These are phyloP conservation scores for Fulmarus glacialis DNA, from an alignment of 2,113 vertebrate genomes.

Conservation along the genomic window DNA sequence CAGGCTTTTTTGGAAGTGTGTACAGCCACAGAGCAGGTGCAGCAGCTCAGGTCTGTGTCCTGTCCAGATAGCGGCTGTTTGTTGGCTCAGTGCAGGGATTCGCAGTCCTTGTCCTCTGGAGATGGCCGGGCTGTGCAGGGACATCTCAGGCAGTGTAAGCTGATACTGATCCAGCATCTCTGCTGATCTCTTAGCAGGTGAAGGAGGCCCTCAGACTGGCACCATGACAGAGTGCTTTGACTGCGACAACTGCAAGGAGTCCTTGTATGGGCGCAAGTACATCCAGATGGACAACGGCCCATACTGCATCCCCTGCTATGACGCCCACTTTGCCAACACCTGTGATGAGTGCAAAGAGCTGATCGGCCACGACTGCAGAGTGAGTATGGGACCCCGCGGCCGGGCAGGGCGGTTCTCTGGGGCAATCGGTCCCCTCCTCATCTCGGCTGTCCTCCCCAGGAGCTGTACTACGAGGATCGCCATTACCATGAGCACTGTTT, in stretches of 20 bases:
- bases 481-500: conserved; percentile 98
- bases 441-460: conserved; percentile 65
- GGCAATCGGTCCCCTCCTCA: background rate
- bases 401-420: fast-evolving
- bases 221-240: conserved; percentile 95
- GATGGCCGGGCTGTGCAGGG: background rate
- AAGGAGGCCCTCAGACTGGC: conserved; percentile 13
- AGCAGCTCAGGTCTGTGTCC: background rate
- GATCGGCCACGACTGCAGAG: conserved; percentile 94
- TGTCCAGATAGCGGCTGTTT: background rate
- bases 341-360: conserved; percentile 97
- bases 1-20: background rate
- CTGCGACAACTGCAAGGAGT: conserved; percentile 96
- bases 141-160: fast-evolving
- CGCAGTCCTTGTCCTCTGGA: background rate
- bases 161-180: background rate
- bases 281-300: conserved; percentile 93
- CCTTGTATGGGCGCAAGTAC: conserved; percentile 96
- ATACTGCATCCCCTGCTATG: conserved; percentile 97
- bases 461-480: conserved; percentile 95
- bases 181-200: background rate
- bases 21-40: background rate
- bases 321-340: conserved; percentile 94
- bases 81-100: background rate
- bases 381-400: conserved; percentile 49